A percentile compares a stretch with the other conserved stretches of the same genome.
phyloP scores from a whole-genome alignment of 2,797 vertebrate species.

The Halcyon badia region DNA sequence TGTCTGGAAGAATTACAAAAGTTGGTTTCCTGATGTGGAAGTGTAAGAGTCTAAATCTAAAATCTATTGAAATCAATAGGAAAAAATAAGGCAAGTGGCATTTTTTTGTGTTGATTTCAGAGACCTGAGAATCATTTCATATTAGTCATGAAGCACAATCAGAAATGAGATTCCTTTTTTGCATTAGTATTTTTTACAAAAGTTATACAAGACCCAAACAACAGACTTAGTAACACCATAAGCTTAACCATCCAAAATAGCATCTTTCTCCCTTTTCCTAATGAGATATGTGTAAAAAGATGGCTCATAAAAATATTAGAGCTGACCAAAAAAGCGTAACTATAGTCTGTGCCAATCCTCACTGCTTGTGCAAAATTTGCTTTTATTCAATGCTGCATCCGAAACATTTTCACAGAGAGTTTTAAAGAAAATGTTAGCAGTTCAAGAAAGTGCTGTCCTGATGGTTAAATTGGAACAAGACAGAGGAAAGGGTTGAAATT shows the following conservation, averaged over 20 bases:
- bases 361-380: not conserved
- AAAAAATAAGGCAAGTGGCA: not conserved
- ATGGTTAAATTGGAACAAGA: not conserved
- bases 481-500: not conserved
- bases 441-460: not conserved
- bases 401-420: not conserved
- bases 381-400: not conserved
- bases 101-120: not conserved
- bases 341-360: not conserved
- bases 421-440: not conserved
- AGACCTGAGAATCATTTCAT: not conserved
- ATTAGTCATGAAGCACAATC: not conserved
- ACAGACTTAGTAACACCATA: not conserved
- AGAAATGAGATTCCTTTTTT: not conserved
- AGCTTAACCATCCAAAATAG: not conserved
- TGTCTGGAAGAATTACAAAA: not conserved
- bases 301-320: not conserved
- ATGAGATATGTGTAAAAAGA: not conserved
- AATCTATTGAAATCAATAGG: not conserved
- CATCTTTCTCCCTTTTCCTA: not conserved
- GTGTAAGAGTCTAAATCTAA: not conserved
- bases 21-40: not conserved
- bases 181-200: not conserved
- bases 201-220: not conserved
- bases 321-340: not conserved